phyloP scores from a whole-genome alignment of 2,888 invertebrate species.

The Acronicta alni region DNA sequence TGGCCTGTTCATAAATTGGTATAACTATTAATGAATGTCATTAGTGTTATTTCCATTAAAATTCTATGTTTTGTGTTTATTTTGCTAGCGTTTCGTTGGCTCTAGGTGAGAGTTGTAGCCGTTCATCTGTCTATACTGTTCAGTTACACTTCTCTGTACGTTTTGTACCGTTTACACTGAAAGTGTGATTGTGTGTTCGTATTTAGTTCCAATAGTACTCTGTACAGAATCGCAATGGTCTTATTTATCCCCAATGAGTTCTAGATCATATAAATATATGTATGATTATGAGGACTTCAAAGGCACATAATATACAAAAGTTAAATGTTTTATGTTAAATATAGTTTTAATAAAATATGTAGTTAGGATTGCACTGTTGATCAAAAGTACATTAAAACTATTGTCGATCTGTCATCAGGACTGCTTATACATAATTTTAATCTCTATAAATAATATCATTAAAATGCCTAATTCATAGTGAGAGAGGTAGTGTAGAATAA shows the following conservation, averaged over 20 bases:
- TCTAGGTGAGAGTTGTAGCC: constrained; percentile 69
- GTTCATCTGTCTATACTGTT: constrained; percentile 57
- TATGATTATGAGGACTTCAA: constrained; percentile 67
- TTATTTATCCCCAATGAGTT: constrained; percentile 82
- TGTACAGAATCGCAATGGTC: constrained; percentile 67
- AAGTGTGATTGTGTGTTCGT: constrained; percentile 55
- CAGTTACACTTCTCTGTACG: constrained; percentile 58
- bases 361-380: constrained; percentile 69
- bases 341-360: constrained; percentile 59
- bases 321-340: constrained; percentile 62
- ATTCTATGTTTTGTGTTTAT: constrained; percentile 77
- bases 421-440: constrained; percentile 77
- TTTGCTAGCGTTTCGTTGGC: constrained; percentile 76
- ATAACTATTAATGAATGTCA: constrained; percentile 79
- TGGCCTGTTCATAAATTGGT: constrained; percentile 79
- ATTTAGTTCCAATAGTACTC: constrained; percentile 53
- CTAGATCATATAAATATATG: constrained; percentile 89
- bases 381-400: constrained; percentile 63
- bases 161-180: constrained; percentile 65
- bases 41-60: constrained; percentile 81
- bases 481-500: constrained; percentile 86
- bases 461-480: constrained; percentile 85
- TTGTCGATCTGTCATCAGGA: constrained; percentile 73
- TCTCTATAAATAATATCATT: constrained; percentile 80
- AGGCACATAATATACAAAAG: constrained; percentile 61